Base-by-base conservation (phyloP, 2,797 vertebrate genomes). In the Lycodopsis pacificus region DNA sequence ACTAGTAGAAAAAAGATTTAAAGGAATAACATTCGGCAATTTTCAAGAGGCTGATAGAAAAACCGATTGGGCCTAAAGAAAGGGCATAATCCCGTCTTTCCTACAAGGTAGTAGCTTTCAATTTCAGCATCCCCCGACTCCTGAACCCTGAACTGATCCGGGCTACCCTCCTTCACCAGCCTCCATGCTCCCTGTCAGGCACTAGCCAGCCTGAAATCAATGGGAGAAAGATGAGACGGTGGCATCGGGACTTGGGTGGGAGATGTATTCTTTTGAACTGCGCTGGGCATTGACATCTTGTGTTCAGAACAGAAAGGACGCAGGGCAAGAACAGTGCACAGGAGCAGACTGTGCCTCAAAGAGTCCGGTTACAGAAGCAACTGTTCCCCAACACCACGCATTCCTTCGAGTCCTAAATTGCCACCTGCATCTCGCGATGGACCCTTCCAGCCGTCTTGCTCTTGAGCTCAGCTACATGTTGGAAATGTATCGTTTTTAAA, bases 291-390 rank as follows among this genome's bases (percentile, higher is more conserved):
- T 63, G 36, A 67, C n/a, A 13, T 56, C 36, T 65, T 87, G 19
- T 87, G 91, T 84, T 83, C 32, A 77, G 75, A 74, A 32, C 48
- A 69, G 57, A 81, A 58, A 80, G 46, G 80, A 84, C n/a, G 22
- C 34, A 49, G 51, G 63, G 53, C 54, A 67, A 78, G 61, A 86
- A 85, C 76, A 83, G 80, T 87, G 63, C 66, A n/a, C 57, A 53
- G 38, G 25, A 81, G 62, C 71, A 54, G 36, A 80, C 30, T 44
- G 48, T 65, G 54, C 57, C 61, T 59, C 30, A 2, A 22, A 65
- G 65, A 67, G 67, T 76, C 64, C 20, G 49, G 44, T 77, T 73
- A 73, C 20, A 9, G 30, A 79, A 62, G 40, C 51, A 11, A 56
- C 32, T n/a, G 20, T 56, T 49, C 7, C 19, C 65, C n/a, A 30